Percentiles rank a stretch among this genome's conserved stretches.
phyloP scores from a whole-genome alignment of 2,797 vertebrate species.

The Dicrostonyx torquatus region DNA sequence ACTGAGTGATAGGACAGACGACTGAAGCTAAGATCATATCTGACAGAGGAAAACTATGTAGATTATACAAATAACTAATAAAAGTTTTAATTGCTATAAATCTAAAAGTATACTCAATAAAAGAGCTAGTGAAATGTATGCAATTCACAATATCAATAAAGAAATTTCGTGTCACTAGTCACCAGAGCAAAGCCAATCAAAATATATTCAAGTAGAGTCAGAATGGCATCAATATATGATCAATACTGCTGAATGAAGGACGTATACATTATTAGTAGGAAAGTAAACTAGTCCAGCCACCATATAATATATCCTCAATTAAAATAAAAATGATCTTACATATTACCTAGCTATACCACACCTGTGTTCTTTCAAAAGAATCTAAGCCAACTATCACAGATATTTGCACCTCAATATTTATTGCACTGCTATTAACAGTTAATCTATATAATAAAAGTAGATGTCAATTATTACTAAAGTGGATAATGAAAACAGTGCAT shows the following conservation, averaged over 20 bases:
- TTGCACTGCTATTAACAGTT: neutral
- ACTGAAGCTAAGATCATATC: neutral
- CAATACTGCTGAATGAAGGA: neutral
- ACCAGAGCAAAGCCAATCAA: neutral
- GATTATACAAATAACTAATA: neutral
- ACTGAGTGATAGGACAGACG: neutral
- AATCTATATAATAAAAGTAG: too few species aligned
- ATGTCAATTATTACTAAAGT: neutral
- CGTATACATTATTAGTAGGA: neutral
- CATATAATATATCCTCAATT: neutral
- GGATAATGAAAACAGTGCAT: neutral
- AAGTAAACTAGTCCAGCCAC: neutral
- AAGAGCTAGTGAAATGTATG: neutral
- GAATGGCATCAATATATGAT: neutral
- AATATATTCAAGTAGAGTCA: neutral
- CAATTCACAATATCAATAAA: neutral
- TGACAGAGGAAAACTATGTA: neutral
- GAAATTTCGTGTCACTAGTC: neutral
- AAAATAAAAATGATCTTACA: neutral
- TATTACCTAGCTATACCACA: neutral
- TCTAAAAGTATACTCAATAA: neutral
- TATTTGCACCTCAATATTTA: neutral
- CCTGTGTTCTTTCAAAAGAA: neutral
- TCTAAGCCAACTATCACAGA: neutral
- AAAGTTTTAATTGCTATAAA: neutral